Base-by-base conservation (phyloP, 2,888 invertebrate genomes). In the Hyles lineata region DNA sequence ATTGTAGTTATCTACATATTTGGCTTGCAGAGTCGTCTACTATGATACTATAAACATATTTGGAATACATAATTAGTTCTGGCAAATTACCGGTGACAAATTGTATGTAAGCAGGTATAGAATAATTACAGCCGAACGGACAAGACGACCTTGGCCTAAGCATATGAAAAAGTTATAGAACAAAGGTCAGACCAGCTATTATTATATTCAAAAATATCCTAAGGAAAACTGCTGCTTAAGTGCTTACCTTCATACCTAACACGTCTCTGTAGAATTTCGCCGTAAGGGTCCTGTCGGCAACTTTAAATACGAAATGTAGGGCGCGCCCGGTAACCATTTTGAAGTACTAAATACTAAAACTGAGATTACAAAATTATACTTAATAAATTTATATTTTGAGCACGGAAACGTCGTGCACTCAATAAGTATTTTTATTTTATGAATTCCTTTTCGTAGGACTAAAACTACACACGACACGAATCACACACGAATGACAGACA, bases 231-330 rank as follows among this genome's bases (percentile, higher is more conserved):
- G n/a, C 63, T 61, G n/a, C 63, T 61, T 21, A 69, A 19, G 29
- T 70, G 77, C 90, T 93, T 93, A 98, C 98, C 96, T 98, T 97
- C 99, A 99, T 99, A 77, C 99, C 99, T 58, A 99, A 95, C 79
- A 99, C 96, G 85, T 98, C 97, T 73, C 97, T 95, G 90, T 98
- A 99, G 93, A 99, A 99, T 87, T 97, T 96, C 0, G 97, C 96
- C 23, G 98, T 98, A 77, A 96, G 95, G 35, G 96, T 96, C 75
- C 99, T 96, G 87, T 99, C 97, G 0, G 98, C 98, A 79, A 99
- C 97, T 96, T 99, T 99, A 87, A 99, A 98, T 2, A 99, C 99
- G 92, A 97, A 99, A 95, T 99, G 99, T 75, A 99, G 95, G 21
- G 98, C 98, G 83, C 99, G 96, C 73, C 97, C 98, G 71, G 89